These are phyloP conservation scores for Glomeris maerens DNA, from an alignment of 1,140 invertebrate genomes.

Conservation along the genomic window DNA sequence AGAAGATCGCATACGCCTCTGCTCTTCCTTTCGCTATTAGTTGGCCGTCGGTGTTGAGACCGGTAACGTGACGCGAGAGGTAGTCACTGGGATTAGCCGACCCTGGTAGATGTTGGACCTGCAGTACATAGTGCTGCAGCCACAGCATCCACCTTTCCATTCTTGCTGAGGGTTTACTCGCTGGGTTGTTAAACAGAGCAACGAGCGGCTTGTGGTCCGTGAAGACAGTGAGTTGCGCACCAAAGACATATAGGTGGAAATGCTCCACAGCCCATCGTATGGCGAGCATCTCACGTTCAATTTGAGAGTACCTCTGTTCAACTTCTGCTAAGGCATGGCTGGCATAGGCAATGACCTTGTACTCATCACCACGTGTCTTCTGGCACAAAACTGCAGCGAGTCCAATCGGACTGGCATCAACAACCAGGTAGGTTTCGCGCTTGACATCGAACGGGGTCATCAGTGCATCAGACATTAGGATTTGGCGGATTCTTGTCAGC, in stretches of 20 bases:
- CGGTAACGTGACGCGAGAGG: slow-evolving; percentile 15
- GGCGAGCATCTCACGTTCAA: slow-evolving; percentile 30
- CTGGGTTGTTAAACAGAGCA: slow-evolving; percentile 18
- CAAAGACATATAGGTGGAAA: too few relatives aligned
- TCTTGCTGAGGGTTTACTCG: slow-evolving; percentile 11
- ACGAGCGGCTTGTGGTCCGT: slow-evolving; percentile 30
- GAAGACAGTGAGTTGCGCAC: slow-evolving; percentile 23
- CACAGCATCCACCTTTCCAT: slow-evolving; percentile 19
- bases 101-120: slow-evolving; percentile 11
- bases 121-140: slow-evolving; percentile 16
- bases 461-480: slow-evolving; percentile 5
- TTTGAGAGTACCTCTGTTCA: slow-evolving; percentile 30
- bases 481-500: slow-evolving; percentile 19
- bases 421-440: slow-evolving; percentile 24
- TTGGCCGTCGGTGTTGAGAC: not conserved
- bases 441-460: slow-evolving; percentile 17
- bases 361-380: slow-evolving; percentile 9
- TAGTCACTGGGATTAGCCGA: slow-evolving; percentile 18
- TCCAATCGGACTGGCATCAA: slow-evolving; percentile 33
- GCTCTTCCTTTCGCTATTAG: not conserved
- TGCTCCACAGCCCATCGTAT: too few relatives aligned
- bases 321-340: slow-evolving; percentile 26
- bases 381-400: slow-evolving; percentile 27
- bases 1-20: not conserved
- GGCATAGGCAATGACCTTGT: slow-evolving; percentile 25